A percentile compares a stretch with the other conserved stretches of the same genome.
phyloP scores from a whole-genome alignment of 2,888 invertebrate species.

The Eristalinus aeneus region DNA sequence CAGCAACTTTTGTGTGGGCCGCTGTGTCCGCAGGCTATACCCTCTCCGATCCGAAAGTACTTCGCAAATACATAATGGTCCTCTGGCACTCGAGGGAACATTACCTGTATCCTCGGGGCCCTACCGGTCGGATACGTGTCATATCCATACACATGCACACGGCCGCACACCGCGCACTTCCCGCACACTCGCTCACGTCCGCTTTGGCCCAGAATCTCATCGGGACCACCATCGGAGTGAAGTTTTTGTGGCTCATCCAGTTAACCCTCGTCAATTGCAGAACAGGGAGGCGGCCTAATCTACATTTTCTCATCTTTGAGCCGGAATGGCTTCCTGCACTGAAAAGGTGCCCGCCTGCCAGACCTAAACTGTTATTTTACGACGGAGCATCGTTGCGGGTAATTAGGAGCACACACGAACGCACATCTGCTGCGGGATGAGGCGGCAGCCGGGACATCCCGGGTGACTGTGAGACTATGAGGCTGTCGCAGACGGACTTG shows the following conservation, averaged over 20 bases:
- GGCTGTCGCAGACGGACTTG: constrained; percentile 12
- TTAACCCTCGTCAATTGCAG: constrained; percentile 61
- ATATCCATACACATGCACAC: not conserved
- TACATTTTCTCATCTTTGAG: constrained; percentile 53
- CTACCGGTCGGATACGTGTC: constrained; percentile 44
- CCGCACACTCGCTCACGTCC: not conserved
- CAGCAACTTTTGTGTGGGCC: constrained; percentile 1
- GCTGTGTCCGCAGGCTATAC: constrained; percentile 33
- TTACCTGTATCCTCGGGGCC: constrained; percentile 36
- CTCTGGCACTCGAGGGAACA: constrained; percentile 41
- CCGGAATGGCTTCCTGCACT: constrained; percentile 47
- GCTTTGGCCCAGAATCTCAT: constrained; percentile 27
- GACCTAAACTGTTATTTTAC: constrained; percentile 59
- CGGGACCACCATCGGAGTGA: not conserved
- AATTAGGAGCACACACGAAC: constrained; percentile 42
- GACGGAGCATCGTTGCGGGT: constrained; percentile 46
- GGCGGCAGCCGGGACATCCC: not conserved
- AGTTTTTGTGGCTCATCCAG: constrained; percentile 58
- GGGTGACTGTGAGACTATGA: not conserved
- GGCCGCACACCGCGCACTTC: not conserved
- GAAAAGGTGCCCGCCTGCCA: constrained; percentile 20
- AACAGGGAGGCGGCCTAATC: constrained; percentile 25
- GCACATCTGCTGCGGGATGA: not conserved
- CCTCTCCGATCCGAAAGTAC: constrained; percentile 38
- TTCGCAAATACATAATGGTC: constrained; percentile 42